Conservation (phyloP, 2,797 vertebrate genomes). For the Myotis planiceps region DNA sequence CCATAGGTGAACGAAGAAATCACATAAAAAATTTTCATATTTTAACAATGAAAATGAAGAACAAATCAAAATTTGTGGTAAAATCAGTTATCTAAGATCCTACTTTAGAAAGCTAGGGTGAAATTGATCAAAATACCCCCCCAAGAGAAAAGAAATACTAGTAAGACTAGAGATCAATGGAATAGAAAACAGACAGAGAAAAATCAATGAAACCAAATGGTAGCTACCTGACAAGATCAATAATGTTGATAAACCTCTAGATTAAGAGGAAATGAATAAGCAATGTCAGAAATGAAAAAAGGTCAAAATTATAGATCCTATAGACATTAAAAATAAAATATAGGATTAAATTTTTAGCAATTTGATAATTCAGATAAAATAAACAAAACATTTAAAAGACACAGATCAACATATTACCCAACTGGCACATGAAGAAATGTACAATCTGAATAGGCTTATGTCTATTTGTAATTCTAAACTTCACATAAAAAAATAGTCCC, state of each 20-base stretch:
- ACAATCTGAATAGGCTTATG: not conserved
- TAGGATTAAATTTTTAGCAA: not conserved
- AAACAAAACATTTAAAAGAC: not conserved
- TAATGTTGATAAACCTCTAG: not conserved
- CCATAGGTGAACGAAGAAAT: not conserved
- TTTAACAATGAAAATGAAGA: conserved; percentile 29
- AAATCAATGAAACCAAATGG: not conserved
- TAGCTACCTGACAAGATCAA: not conserved
- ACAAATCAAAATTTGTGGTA: conserved; percentile 2
- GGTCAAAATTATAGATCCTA: not conserved
- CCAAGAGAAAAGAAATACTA: not conserved
- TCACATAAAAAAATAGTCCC: not conserved
- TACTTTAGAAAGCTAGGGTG: not conserved
- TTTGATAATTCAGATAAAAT: not conserved
- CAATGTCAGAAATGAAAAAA: not conserved
- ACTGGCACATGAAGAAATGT: not conserved
- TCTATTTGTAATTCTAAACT: not conserved
- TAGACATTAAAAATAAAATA: not conserved
- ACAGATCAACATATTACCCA: not conserved
- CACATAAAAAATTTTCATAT: not conserved
- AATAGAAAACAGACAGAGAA: not conserved
- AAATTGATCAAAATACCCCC: not conserved
- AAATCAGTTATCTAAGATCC: not conserved
- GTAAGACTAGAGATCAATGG: not conserved
- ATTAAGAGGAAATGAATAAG: not conserved